Conservation (phyloP, 2,888 invertebrate genomes). For the Gerris lacustris region DNA sequence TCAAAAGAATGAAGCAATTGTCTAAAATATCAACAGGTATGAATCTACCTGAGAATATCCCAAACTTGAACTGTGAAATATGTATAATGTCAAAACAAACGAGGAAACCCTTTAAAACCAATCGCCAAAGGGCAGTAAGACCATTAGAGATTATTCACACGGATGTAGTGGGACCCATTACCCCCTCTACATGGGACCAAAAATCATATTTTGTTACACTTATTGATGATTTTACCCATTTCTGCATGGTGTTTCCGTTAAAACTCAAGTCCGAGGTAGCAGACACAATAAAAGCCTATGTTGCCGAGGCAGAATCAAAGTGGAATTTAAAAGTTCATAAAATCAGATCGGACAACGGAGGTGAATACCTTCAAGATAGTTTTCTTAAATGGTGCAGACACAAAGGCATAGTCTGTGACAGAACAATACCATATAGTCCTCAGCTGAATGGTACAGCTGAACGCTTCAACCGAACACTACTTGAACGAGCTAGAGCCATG, state of each 20-base stretch:
- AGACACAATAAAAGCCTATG: conserved; percentile 28
- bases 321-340: conserved; percentile 28
- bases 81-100: conserved; percentile 31
- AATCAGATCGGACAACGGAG: conserved; percentile 31
- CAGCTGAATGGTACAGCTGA: too few species aligned
- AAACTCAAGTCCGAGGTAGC: conserved; percentile 25
- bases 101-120: conserved; percentile 28
- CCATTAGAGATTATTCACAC: conserved; percentile 25
- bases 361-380: conserved; percentile 30
- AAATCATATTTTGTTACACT: conserved; percentile 25
- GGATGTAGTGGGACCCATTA: conserved; percentile 25
- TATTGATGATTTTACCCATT: conserved; percentile 28
- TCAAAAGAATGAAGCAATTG: too few species aligned
- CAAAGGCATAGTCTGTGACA: conserved; percentile 29
- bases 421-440: too few species aligned
- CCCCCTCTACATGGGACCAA: conserved; percentile 21
- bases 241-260: conserved; percentile 24
- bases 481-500: too few species aligned
- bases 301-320: conserved; percentile 28
- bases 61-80: conserved; percentile 23
- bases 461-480: too few species aligned
- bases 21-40: too few species aligned
- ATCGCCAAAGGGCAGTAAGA: conserved; percentile 21
- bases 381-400: conserved; percentile 27
- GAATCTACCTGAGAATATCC: neutral